A percentile compares a stretch with the other conserved stretches of the same genome.
Evolutionary conservation across 2,888 invertebrate species (phyloP).

Genomic region (Mechanitis mazaeus): DNA sequence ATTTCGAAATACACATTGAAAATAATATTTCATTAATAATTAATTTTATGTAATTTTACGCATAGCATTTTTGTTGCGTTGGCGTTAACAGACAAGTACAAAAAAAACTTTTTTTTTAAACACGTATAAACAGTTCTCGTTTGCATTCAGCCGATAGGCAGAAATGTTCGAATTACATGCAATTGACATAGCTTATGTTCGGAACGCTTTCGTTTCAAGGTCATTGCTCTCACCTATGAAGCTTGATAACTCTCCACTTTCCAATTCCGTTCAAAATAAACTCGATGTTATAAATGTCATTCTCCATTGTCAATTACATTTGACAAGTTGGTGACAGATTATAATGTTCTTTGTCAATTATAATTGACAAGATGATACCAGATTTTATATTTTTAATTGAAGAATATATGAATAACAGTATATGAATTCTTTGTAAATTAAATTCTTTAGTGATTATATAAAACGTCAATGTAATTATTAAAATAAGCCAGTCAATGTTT

Average conservation of each 20-base stretch:
- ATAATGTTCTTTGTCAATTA: no score
- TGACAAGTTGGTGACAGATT: neutral
- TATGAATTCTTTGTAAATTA: no score
- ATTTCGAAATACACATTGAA: no score
- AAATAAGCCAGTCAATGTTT: conserved; percentile 5
- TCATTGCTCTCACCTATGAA: conserved; percentile 44
- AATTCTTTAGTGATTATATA: no score
- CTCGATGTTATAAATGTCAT: neutral
- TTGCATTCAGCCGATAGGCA: conserved; percentile 31
- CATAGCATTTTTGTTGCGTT: no score
- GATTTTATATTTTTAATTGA: no score
- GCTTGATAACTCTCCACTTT: conserved; percentile 37
- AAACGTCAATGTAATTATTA: conserved; percentile 12
- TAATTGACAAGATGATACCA: no score
- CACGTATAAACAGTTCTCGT: conserved; percentile 21
- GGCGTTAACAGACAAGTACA: no score
- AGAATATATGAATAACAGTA: no score
- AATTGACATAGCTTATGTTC: conserved; percentile 55
- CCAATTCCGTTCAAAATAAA: conserved; percentile 31
- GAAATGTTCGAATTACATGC: conserved; percentile 48
- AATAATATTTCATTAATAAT: no score
- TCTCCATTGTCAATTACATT: neutral
- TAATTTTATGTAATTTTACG: no score
- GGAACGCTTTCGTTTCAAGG: conserved; percentile 67
- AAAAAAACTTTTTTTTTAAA: no score